Base-by-base conservation (phyloP, 2,888 invertebrate genomes). In the Drosophila parthenogenetica region DNA sequence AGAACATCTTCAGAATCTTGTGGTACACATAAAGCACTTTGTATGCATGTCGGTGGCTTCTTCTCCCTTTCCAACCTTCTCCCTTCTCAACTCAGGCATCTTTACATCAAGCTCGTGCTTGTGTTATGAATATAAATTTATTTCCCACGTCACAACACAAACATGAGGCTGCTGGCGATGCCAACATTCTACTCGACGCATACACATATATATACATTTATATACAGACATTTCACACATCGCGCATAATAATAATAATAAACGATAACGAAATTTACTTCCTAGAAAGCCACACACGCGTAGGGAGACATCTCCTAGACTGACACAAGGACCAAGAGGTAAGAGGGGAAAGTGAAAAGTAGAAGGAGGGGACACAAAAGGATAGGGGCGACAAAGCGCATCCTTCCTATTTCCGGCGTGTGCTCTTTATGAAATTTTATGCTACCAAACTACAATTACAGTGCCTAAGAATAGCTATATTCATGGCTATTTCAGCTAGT, bases 241-340 rank as follows among this genome's bases (percentile, higher is more conserved):
- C 79, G 82, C 82, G 79, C 77, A 79, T 87, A 85, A 87, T 89
- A 89, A 85, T 87, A 87, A 84, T 88, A 83, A 88, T 82, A 87
- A 88, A 88, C 89, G 87, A 83, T 88, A 83, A 89, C 84, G 77
- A 84, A 84, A 84, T 84, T 86, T 84, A 87, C 87, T 84, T 89
- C 81, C 81, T 75, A 51, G 68, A 54, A 68, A 85, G 68, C 79
- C 74, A 53, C 72, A 81, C 61, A 55, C 66, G 58, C 68, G 51
- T 42, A 4, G 42, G 55, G 55, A 66, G 62, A 67, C 55, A 32
- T 42, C 45, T 73, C 29, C 60, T 37, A 43, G 51, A 29, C 60
- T 22, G 22, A 37, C 4, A 22, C 17, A 45, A 32, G 32, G 13
- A 2, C 22, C 22, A 22, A 3, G 22, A 3, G 22, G 22, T 5